These are phyloP conservation scores for Tetragnatha montana DNA, from an alignment of 2,888 invertebrate genomes.

Conservation along the genomic window DNA sequence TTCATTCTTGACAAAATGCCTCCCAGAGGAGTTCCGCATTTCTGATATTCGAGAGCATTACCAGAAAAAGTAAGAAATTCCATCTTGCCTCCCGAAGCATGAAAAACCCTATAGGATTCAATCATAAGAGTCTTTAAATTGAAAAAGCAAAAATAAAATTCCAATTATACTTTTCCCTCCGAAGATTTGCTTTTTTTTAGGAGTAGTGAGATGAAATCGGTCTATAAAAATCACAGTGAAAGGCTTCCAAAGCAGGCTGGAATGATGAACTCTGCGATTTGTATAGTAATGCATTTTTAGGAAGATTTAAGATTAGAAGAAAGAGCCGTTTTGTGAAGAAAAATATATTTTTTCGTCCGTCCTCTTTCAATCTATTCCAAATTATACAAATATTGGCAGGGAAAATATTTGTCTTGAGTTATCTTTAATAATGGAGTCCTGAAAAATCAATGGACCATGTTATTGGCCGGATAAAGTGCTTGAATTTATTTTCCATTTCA, in stretches of 20 bases:
- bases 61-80: background rate
- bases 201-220: background rate
- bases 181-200: background rate
- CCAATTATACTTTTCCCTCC: background rate
- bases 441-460: background rate
- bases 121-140: background rate
- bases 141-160: background rate
- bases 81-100: background rate
- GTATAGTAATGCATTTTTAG: background rate
- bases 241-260: background rate
- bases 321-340: background rate
- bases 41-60: background rate
- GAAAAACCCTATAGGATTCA: background rate
- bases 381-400: background rate
- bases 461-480: background rate
- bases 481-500: too few species aligned
- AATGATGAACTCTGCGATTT: background rate
- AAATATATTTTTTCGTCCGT: background rate
- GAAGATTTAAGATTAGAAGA: background rate
- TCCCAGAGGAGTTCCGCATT: background rate
- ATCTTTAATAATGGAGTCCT: background rate
- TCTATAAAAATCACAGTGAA: background rate
- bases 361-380: background rate
- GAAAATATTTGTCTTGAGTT: background rate
- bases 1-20: background rate